Base-by-base conservation (phyloP, 1,140 invertebrate species). In the Galleria mellonella region DNA sequence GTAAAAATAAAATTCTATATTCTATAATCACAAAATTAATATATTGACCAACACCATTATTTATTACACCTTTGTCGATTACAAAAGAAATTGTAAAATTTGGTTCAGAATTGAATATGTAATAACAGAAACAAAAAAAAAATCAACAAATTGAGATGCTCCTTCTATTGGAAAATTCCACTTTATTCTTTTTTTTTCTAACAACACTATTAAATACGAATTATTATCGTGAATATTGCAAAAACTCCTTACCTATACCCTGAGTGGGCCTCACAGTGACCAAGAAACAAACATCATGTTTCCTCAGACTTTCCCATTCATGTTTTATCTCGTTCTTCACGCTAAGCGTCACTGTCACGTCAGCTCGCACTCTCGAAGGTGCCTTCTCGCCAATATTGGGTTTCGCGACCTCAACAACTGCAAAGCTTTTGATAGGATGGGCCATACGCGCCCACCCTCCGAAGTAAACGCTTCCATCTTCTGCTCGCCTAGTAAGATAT, bases 361-460 rank as follows among this genome's bases (percentile, higher is more conserved):
- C 98, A 31, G 97, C 98, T 32, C 96, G 89, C 0, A 99, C 98
- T 46, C 96, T 83, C 0, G 97, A 97, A 0, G 98, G 98, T 47
- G 95, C 92, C 66, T 94, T 97, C 77, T 99, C 97, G 0, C 98
- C 93, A 8, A 96, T 92, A 74, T 95, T 94, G 0, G 94, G 94
- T 67, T 96, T 96, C 0, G 93, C 92, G 1, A 96, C 94, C 87
- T 99, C 97, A n/a, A 99, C 95, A 10, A 99, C 94, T 8, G 94
- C 94, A 86, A 99, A 99, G 48, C 92, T 92, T 5, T 92, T 89
- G 31, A 99, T 96, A 0, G 97, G 96, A 62, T 98, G 94, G 1
- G 98, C 98, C 98, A 99, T 99, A 50, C 97, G 89, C 0, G 98
- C 97, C 97, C 98, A 99, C 10, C 98, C 98, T 5, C 96, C 96